Conservation (phyloP, 2,797 vertebrate species). For the Acipenser ruthenus region DNA sequence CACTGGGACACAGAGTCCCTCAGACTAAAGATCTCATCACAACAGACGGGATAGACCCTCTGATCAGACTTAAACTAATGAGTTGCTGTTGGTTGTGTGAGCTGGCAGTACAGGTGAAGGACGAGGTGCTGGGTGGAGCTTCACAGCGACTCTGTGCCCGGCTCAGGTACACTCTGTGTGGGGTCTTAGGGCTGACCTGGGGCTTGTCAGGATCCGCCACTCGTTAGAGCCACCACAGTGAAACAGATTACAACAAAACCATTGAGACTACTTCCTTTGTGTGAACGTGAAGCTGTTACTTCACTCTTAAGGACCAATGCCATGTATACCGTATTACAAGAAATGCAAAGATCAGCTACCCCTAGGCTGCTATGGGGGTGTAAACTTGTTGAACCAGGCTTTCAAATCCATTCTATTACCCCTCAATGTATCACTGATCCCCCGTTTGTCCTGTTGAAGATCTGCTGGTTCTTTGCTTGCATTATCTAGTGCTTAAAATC, state of each 20-base stretch:
- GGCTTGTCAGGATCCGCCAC: conserved; percentile 48
- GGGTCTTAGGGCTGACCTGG: conserved; percentile 49
- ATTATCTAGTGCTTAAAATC: too few species aligned
- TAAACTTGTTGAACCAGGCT: too few species aligned
- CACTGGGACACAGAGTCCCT: conserved; percentile 64
- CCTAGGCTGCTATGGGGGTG: too few species aligned
- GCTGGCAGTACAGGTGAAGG: conserved; percentile 27
- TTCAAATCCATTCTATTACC: too few species aligned
- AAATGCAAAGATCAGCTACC: too few species aligned
- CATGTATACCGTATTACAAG: too few species aligned
- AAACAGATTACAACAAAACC: background rate
- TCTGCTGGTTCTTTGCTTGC: too few species aligned
- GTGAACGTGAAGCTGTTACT: too few species aligned
- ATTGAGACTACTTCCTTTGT: too few species aligned
- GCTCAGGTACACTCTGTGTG: conserved; percentile 58
- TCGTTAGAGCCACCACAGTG: conserved; percentile 48
- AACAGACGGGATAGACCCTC: conserved; percentile 31
- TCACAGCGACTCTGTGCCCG: conserved; percentile 16
- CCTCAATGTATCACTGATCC: too few species aligned
- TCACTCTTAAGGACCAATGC: too few species aligned
- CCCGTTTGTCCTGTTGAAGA: too few species aligned
- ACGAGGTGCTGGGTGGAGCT: conserved; percentile 25
- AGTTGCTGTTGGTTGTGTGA: conserved; percentile 46
- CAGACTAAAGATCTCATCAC: conserved; percentile 59
- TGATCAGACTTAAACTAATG: conserved; percentile 78